These are phyloP conservation scores for Oscheius sp. DNA, from an alignment of 1,140 invertebrate genomes.

Conservation along the genomic window DNA sequence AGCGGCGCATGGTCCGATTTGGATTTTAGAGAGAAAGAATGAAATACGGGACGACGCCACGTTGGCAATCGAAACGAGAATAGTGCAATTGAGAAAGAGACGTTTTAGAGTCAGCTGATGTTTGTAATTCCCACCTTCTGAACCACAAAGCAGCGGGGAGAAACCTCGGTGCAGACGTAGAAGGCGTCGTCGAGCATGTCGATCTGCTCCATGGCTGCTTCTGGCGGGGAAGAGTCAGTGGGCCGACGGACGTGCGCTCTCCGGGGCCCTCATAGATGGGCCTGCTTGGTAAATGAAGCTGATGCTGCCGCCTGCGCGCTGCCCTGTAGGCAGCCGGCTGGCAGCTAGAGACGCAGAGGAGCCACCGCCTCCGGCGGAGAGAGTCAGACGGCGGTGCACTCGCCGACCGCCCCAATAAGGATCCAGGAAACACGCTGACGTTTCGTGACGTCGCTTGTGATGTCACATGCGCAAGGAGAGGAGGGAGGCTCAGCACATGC, in stretches of 20 bases:
- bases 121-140: constrained; percentile 31
- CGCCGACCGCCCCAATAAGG: constrained; percentile 1
- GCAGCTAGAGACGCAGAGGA: not conserved
- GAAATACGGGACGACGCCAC: no score
- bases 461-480: not conserved
- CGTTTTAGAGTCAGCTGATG: no score
- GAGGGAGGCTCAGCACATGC: not conserved
- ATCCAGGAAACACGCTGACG: not conserved
- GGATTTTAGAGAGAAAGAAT: no score
- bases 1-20: no score
- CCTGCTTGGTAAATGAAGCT: constrained; percentile 28
- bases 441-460: not conserved
- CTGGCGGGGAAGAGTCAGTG: constrained; percentile 8
- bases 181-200: constrained; percentile 20
- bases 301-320: not conserved
- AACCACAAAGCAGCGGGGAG: constrained; percentile 22
- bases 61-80: no score
- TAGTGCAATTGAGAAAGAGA: no score
- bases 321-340: not conserved
- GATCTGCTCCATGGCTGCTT: constrained; percentile 18
- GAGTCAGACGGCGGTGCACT: not conserved
- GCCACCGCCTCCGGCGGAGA: not conserved
- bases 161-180: constrained; percentile 28
- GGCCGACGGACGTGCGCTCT: constrained; percentile 9
- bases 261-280: not conserved